Base-by-base conservation (phyloP, 2,888 invertebrate genomes). In the Ochropacha duplaris region DNA sequence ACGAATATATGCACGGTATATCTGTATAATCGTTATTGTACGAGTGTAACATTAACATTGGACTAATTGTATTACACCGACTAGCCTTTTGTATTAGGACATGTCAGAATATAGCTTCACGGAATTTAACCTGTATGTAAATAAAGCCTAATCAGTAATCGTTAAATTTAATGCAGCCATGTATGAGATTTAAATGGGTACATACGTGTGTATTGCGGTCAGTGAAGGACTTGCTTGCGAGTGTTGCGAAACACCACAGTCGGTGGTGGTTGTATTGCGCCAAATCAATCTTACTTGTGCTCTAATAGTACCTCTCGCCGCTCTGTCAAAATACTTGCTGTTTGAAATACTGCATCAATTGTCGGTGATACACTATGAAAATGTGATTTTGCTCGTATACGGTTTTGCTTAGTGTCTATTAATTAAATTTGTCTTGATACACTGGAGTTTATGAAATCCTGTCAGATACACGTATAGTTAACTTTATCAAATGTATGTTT, bases 221-320 rank as follows among this genome's bases (percentile, higher is more conserved):
- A 86, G 76, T 70, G 71, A 73, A 74, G 81, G 77, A 78, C 76
- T 69, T 66, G 75, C 72, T 76, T 71, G 71, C 69, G 64, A 58
- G 63, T 58, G 71, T 84, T 84, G 78, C 83, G 78, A 80, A 80
- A 84, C 71, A 62, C 61, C 58, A 65, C 79, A 72, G 79, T 78
- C 78, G 74, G 79, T 78, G 77, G 77, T 77, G 72, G 83, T 86
- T 87, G 31, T 31, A 31, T 31, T 31, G 84, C 84, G 83, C 80
- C 83, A 85, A 88, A 88, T 89, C 88, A 86, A 87, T 87, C 87
- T 84, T n/a, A n/a, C n/a, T n/a, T 67, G 71, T 70, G 64, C 74
- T 65, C 79, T 86, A 85, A 87, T 86, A 79, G 77, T 76, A 82
- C 81, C 81, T 81, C 80, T 81, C 80, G 76, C 73, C 69, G 69